A percentile compares a stretch with the other conserved stretches of the same genome.
phyloP scores from a whole-genome alignment of 2,888 invertebrate genomes.

The Eugnorisma glareosa region DNA sequence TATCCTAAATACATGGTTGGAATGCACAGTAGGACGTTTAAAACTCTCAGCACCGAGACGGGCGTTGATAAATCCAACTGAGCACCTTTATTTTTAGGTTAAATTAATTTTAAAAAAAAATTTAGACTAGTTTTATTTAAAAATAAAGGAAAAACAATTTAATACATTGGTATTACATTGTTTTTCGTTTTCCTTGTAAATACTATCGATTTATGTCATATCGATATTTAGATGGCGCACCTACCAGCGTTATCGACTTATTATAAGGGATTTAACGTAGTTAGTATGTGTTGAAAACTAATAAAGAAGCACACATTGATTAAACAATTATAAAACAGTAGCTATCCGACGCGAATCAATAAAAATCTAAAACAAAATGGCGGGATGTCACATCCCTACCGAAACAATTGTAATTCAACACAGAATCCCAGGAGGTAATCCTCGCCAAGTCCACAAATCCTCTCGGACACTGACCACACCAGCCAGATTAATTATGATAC shows the following conservation, averaged over 20 bases:
- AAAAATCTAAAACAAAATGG: not conserved
- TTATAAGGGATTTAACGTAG: not conserved
- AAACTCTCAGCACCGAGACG: not conserved
- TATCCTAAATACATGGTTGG: not conserved
- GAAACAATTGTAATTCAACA: constrained; percentile 51
- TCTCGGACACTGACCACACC: constrained; percentile 47
- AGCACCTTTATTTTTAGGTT: not conserved
- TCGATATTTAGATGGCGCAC: not conserved
- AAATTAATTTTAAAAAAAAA: too few species aligned
- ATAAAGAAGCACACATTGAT: not conserved
- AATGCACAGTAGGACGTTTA: not conserved
- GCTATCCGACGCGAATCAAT: not conserved
- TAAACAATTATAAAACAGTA: not conserved
- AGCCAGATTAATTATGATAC: constrained; percentile 64
- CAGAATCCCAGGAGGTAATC: constrained; percentile 61
- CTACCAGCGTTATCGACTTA: not conserved
- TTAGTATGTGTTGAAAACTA: not conserved
- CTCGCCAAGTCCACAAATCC: constrained; percentile 61
- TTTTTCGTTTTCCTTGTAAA: constrained; percentile 11
- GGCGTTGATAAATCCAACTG: not conserved
- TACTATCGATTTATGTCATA: constrained; percentile 13
- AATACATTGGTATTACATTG: not conserved
- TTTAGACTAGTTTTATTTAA: not conserved
- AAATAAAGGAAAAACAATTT: too few species aligned
- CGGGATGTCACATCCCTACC: constrained; percentile 12